Evolutionary conservation across 2,113 vertebrate species (phyloP).

Genomic region (Ahaetulla prasina): DNA sequence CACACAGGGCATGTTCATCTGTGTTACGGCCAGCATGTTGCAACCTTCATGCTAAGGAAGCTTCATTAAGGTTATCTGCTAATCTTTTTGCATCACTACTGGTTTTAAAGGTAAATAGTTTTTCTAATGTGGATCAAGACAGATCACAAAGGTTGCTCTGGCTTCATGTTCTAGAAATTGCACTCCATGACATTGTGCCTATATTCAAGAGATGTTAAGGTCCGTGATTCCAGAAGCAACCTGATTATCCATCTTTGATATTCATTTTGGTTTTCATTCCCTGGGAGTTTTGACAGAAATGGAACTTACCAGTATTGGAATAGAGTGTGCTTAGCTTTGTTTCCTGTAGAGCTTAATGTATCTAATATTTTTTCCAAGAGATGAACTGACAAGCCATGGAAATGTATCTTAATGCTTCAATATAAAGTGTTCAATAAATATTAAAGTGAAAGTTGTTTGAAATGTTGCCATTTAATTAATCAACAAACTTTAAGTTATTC

Average conservation of each 20-base stretch:
- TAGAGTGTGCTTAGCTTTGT: background rate
- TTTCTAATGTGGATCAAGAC: background rate
- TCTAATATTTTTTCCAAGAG: background rate
- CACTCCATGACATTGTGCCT: background rate
- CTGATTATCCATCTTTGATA: background rate
- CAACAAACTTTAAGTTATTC: background rate
- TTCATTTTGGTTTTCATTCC: background rate
- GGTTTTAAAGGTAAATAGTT: background rate
- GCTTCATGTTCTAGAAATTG: background rate
- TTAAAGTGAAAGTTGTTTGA: background rate
- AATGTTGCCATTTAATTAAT: background rate
- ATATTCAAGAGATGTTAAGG: background rate
- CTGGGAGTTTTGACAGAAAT: background rate
- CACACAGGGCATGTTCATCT: background rate
- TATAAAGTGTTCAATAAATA: background rate
- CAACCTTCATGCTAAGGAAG: background rate
- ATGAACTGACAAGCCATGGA: background rate
- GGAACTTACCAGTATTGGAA: background rate
- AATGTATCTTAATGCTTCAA: slow-evolving; percentile 13
- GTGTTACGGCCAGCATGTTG: background rate
- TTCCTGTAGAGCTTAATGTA: background rate
- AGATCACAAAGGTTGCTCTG: background rate
- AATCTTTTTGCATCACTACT: background rate
- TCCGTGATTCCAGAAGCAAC: background rate
- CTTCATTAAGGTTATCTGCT: background rate